Conservation (phyloP, 2,113 vertebrate species). For the Rhineura floridana region DNA sequence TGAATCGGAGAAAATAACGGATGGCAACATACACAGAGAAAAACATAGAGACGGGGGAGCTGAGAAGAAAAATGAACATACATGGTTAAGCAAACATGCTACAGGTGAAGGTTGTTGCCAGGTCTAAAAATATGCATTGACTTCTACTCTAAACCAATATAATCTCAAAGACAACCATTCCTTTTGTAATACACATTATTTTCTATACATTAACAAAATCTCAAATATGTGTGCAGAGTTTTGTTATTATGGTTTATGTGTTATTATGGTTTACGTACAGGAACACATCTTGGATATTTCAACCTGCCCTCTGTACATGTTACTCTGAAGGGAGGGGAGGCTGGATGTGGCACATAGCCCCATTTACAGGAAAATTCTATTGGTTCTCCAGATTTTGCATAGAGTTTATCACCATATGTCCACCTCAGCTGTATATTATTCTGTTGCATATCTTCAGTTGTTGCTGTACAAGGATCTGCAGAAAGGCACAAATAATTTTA, state of each 20-base stretch:
- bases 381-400: rapidly evolving
- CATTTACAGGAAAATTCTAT: not conserved
- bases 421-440: constrained; percentile 17
- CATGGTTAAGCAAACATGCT: no score
- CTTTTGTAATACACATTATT: not conserved
- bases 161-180: not conserved
- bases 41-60: no score
- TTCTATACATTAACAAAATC: not conserved
- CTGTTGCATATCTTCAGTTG: rapidly evolving
- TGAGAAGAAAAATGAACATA: no score
- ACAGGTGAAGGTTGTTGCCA: no score
- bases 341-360: rapidly evolving
- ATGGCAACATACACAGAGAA: no score
- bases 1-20: no score
- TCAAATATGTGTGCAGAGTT: not conserved
- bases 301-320: constrained; percentile 22
- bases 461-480: constrained; percentile 44
- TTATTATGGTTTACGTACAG: constrained; percentile 19
- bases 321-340: rapidly evolving
- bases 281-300: not conserved
- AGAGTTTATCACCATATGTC: rapidly evolving
- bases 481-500: no score
- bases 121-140: no score
- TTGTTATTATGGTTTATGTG: no score
- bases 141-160: not conserved